Base-by-base conservation (phyloP, 2,797 vertebrate genomes). In the Acanthornis magna region DNA sequence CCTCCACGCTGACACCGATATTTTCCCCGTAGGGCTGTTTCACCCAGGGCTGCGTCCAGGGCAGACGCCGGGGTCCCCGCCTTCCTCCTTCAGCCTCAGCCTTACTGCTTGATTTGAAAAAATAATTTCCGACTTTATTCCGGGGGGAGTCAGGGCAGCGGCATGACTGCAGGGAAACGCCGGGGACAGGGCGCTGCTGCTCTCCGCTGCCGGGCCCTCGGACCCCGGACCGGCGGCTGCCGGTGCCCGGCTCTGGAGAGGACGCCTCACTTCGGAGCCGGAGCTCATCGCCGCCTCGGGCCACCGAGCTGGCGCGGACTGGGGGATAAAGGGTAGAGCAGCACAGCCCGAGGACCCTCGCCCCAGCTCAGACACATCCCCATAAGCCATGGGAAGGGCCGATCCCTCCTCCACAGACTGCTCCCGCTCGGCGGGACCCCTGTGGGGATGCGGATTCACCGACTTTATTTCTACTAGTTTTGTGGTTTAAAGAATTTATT, bases 221-320 rank as follows among this genome's bases (percentile, higher is more conserved):
- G 8, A 6, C 5, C 6, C 30, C 5, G 29, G 13, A 25, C 27
- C 11, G 26, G 60, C 3, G 3, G 18, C 7, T 16, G 16, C 25
- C 21, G 2, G 13, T 29, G 43, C 38, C 50, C 34, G 2, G 6
- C 2, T 22, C 26, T 16, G 18, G 11, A 76, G 72, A 2, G 5
- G 19, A 11, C 65, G 29, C n/a, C 14, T 29, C 26, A 1, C 21
- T 7, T 16, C 16, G 18, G 38, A 54, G 5, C 20, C 51, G 5
- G 1, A 2, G 0, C 20, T 42, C 48, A 6, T 5, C 8, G 8
- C 19, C 36, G 0, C 48, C 38, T 55, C 40, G 8, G 40, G 13
- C 29, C 48, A 5, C 6, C 7, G 29, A 9, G 17, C 14, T 43
- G 45, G 13, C 9, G 17, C 1, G 5, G 17, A 6, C 34, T 47